Conservation (phyloP, 2,797 vertebrate genomes). For the Todus mexicanus region DNA sequence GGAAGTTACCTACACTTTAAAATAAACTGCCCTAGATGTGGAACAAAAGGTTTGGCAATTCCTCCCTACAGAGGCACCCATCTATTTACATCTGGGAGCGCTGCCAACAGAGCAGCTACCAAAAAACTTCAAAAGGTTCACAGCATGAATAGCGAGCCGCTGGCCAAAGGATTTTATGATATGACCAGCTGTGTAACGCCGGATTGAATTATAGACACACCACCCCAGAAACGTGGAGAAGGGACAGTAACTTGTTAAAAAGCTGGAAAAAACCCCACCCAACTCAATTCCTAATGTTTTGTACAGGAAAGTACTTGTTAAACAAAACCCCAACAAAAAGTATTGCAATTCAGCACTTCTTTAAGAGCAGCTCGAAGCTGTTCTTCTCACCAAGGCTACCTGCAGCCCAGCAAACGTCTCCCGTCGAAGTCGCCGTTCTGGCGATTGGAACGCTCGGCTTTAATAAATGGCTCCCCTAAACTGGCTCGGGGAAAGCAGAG, state of each 20-base stretch:
- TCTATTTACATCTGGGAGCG: slow-evolving; percentile 38
- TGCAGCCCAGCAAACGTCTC: neutral
- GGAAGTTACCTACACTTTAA: slow-evolving; percentile 13
- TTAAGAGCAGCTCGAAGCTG: neutral
- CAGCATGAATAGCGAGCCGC: slow-evolving; percentile 14
- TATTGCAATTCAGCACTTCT: neutral
- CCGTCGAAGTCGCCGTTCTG: neutral
- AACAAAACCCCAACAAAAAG: neutral
- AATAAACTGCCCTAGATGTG: neutral
- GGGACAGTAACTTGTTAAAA: neutral
- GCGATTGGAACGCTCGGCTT: neutral
- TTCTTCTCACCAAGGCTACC: neutral
- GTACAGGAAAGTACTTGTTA: neutral
- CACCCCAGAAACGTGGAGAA: neutral
- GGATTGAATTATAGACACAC: neutral
- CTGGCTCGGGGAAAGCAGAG: neutral
- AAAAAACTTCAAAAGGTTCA: slow-evolving; percentile 58
- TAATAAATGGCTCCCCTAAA: neutral
- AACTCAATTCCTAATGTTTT: neutral
- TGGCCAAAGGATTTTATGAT: slow-evolving; percentile 49
- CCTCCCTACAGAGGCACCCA: neutral
- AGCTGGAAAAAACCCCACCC: neutral
- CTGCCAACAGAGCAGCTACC: slow-evolving; percentile 49
- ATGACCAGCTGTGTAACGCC: slow-evolving; percentile 20
- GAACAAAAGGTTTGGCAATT: slow-evolving; percentile 33